Evolutionary conservation across 2,113 vertebrate genomes (phyloP), one percentile per base, ranked within the genome.

Genomic region (Epinephelus moara): DNA sequence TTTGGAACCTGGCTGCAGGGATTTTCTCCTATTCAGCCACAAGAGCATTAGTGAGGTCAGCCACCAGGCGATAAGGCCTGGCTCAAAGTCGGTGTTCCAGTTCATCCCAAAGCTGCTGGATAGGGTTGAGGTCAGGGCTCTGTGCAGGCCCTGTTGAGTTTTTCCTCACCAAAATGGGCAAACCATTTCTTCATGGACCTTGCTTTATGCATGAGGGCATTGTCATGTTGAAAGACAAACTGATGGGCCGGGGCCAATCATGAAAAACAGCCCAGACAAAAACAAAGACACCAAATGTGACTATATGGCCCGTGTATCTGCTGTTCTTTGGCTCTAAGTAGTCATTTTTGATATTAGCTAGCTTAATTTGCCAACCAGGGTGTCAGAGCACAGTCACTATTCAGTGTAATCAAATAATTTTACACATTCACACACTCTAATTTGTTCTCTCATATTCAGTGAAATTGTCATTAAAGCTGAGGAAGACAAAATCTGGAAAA

Each of bases 1-100:
- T 70, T 30, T 42, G 23, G 47, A 85, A 45, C 3, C 33, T 60
- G 56, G 40, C 77, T 47, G 77, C 56, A 63, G 56, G 72, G 72
- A 77, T 75, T 84, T 73, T 50, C 64, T 59, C 19, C 62, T 14
- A 18, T 70, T 64, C 59, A 79, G 63, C 75, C 25, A 30, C 59
- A 49, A 15, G 57, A 70, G 70, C 55, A 53, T 77, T 69, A 63
- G 61, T 1, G 10, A 45, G 60, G 76, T 47, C 6, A 1, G 67
- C 45, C 60, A 18, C 12, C 19, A 66, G 55, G 53, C 15, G 53
- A 87, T 70, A 66, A 75, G 37, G 23, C 42, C 40, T 4, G 56
- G 62, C 56, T 79, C 11, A 25, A 18, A 70, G 80, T 42, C 4
- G 5, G 45, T 17, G 47, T 69, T 63, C 56, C 63, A 45, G 40